Evolutionary conservation across 2,888 invertebrate genomes (phyloP).

Genomic region (Euzophera pinguis): DNA sequence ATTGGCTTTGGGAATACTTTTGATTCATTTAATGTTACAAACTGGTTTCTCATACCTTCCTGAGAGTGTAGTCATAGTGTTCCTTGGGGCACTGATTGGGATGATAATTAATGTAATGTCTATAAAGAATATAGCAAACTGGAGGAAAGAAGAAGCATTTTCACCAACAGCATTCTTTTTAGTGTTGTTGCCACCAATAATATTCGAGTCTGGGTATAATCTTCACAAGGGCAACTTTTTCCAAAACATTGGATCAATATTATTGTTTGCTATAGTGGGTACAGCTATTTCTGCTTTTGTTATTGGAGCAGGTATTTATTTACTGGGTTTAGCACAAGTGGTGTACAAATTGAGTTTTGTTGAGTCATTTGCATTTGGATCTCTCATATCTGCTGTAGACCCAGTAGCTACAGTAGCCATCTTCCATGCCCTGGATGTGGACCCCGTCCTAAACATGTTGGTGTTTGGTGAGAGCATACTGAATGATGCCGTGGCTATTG

Average conservation of each 20-base stretch:
- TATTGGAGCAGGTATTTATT: constrained; percentile 97
- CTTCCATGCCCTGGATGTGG: constrained; percentile 98
- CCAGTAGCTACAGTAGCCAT: constrained; percentile 99
- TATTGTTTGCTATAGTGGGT: constrained; percentile 98
- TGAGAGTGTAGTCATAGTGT: constrained; percentile 98
- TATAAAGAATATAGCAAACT: constrained; percentile 93
- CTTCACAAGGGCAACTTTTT: constrained; percentile 98
- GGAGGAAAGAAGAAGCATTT: constrained; percentile 98
- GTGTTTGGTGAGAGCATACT: constrained; percentile 97
- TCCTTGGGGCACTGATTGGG: constrained; percentile 95
- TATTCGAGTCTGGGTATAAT: constrained; percentile 99
- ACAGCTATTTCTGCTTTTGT: constrained; percentile 98
- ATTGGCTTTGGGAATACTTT: constrained; percentile 93
- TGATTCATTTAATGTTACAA: constrained; percentile 96
- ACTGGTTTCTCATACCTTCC: constrained; percentile 98
- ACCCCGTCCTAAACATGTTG: constrained; percentile 99
- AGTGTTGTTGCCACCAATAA: constrained; percentile 97
- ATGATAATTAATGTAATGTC: constrained; percentile 94
- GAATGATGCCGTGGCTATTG: constrained; percentile 99
- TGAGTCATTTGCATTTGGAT: constrained; percentile 99
- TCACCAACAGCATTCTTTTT: constrained; percentile 99
- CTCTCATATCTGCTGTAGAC: constrained; percentile 98
- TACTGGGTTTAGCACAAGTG: constrained; percentile 94
- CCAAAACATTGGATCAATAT: constrained; percentile 99
- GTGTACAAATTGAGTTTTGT: constrained; percentile 96